Evolutionary conservation across 2,888 invertebrate species (phyloP).

Genomic region (Metallyticus violacea): DNA sequence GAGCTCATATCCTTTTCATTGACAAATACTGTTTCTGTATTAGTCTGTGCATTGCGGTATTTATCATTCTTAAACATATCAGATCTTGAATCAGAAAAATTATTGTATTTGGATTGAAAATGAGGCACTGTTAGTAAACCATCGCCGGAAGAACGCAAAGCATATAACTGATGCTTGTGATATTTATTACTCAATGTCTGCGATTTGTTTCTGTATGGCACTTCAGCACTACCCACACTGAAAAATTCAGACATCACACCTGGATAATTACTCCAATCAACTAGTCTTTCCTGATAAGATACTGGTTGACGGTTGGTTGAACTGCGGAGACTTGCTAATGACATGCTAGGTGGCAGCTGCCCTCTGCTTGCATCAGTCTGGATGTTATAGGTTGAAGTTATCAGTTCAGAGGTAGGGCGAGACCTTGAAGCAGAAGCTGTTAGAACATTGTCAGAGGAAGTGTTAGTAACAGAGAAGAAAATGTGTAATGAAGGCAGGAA

Average conservation of each 20-base stretch:
- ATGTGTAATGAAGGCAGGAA: background rate
- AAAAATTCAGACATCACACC: slow-evolving; percentile 37
- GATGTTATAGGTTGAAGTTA: background rate
- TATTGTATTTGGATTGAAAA: no score
- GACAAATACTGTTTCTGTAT: background rate
- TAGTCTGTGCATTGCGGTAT: background rate
- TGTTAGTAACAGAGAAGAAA: background rate
- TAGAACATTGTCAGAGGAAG: slow-evolving; percentile 10
- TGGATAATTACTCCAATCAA: slow-evolving; percentile 44
- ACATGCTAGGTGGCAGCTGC: slow-evolving; percentile 9
- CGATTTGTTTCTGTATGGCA: background rate
- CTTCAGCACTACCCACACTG: background rate
- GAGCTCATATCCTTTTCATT: background rate
- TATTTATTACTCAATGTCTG: background rate
- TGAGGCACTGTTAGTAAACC: background rate
- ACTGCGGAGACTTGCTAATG: slow-evolving; percentile 5
- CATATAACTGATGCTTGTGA: background rate
- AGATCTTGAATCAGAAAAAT: background rate
- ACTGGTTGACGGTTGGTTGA: slow-evolving; percentile 19
- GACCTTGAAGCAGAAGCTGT: slow-evolving; percentile 23
- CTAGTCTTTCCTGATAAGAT: slow-evolving; percentile 42
- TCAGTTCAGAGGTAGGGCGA: slow-evolving; percentile 29
- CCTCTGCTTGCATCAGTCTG: background rate
- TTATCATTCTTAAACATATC: background rate
- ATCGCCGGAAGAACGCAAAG: background rate